These are phyloP conservation scores for Agonopterix heracliana DNA, from an alignment of 2,888 invertebrate genomes.

Conservation along the genomic window DNA sequence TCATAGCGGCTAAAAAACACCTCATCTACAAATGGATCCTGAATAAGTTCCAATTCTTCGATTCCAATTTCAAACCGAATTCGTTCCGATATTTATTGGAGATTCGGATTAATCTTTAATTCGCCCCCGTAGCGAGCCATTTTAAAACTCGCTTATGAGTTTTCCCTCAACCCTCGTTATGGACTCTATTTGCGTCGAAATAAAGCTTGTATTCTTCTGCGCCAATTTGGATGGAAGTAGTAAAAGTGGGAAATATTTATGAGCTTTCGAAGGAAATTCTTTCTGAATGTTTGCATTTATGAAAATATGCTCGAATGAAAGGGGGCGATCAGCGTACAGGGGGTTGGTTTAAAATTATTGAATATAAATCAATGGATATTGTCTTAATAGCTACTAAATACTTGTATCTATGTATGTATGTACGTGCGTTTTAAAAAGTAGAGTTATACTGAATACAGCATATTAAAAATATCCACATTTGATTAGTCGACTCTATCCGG, in stretches of 20 bases:
- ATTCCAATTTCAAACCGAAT: constrained; percentile 68
- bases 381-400: too few species aligned
- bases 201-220: constrained; percentile 29
- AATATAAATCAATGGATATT: not conserved
- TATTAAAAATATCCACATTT: too few species aligned
- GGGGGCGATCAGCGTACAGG: constrained; percentile 33
- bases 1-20: constrained; percentile 56
- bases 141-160: constrained; percentile 69
- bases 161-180: constrained; percentile 18
- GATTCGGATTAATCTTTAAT: constrained; percentile 71
- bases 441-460: too few species aligned
- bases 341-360: not conserved
- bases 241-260: constrained; percentile 74
- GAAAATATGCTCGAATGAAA: constrained; percentile 72
- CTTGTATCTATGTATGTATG: not conserved
- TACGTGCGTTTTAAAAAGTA: too few species aligned
- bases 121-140: constrained; percentile 47
- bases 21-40: constrained; percentile 69
- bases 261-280: constrained; percentile 74
- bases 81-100: constrained; percentile 71
- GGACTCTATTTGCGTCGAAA: constrained; percentile 18
- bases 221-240: constrained; percentile 36
- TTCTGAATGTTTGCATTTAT: constrained; percentile 75
- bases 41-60: constrained; percentile 70
- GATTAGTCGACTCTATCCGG: too few species aligned